Evolutionary conservation across 2,113 vertebrate species (phyloP).

Genomic region (Syrrhaptes paradoxus): DNA sequence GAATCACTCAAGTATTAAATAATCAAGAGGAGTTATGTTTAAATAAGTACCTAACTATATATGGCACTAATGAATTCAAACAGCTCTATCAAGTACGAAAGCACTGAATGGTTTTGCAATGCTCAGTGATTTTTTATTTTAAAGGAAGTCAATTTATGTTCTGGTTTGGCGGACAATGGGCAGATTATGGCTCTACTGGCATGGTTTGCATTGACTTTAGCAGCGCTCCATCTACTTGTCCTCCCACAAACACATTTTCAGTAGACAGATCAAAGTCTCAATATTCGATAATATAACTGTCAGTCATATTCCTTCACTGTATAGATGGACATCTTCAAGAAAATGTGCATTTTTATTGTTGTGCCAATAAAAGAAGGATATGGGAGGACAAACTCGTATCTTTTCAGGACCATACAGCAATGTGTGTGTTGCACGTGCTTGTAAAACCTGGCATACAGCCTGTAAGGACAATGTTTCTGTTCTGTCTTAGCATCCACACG

Average conservation of each 20-base stretch:
- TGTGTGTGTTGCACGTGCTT: background rate
- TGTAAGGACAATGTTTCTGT: background rate
- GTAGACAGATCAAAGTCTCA: background rate
- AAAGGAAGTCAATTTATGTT: background rate
- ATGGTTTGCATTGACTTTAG: background rate
- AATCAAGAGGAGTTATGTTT: background rate
- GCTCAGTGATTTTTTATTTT: background rate
- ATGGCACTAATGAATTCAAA: background rate
- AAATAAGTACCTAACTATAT: background rate
- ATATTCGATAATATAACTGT: background rate
- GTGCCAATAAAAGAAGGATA: background rate
- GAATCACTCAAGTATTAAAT: background rate
- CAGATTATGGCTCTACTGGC: background rate
- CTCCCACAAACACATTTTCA: background rate
- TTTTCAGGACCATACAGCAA: background rate
- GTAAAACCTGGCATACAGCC: background rate
- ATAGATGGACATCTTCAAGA: background rate
- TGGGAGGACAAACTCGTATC: background rate
- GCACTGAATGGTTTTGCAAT: background rate
- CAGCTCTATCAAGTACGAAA: background rate
- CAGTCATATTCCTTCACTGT: background rate
- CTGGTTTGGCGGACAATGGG: background rate
- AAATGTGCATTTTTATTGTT: background rate
- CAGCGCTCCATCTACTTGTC: background rate
- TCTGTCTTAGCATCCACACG: background rate